phyloP scores from a whole-genome alignment of 2,888 invertebrate genomes.

The Lypha dubia region DNA sequence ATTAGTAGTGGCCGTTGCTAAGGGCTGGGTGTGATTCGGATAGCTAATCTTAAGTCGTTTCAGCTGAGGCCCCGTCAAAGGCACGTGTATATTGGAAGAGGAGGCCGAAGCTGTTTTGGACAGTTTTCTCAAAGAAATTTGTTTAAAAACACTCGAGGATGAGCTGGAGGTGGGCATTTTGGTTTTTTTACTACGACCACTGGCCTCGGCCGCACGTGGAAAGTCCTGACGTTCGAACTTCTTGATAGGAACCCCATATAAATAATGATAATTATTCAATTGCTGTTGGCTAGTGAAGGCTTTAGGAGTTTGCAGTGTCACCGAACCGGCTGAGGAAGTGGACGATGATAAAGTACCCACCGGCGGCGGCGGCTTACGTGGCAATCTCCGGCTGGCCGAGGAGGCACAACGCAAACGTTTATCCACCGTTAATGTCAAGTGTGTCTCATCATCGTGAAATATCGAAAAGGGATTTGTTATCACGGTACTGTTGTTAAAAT shows the following conservation, averaged over 20 bases:
- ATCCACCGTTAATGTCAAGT: conserved; percentile 78
- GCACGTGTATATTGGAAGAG: conserved; percentile 50
- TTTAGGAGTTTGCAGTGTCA: conserved; percentile 37
- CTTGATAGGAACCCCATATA: conserved; percentile 79
- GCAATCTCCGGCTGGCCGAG: conserved; percentile 59
- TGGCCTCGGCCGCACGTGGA: conserved; percentile 66
- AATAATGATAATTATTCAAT: conserved; percentile 74
- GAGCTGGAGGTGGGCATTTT: conserved; percentile 72
- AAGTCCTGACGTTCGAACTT: conserved; percentile 82
- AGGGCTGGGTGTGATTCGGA: conserved; percentile 81
- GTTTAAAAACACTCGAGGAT: conserved; percentile 77
- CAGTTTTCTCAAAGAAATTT: conserved; percentile 78
- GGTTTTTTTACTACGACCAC: conserved; percentile 16
- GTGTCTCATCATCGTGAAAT: conserved; percentile 78
- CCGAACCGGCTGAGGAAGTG: conserved; percentile 24
- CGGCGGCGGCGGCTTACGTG: conserved; percentile 35
- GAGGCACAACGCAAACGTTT: conserved; percentile 77
- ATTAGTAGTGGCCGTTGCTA: background rate
- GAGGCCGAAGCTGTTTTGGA: conserved; percentile 70
- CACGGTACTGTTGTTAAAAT: conserved; percentile 80
- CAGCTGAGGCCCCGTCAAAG: conserved; percentile 76
- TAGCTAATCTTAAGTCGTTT: conserved; percentile 81
- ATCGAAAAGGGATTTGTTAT: conserved; percentile 83
- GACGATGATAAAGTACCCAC: conserved; percentile 28
- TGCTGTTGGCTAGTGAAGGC: conserved; percentile 55